phyloP scores from a whole-genome alignment of 2,888 invertebrate species.

The Hedychridium roseum region DNA sequence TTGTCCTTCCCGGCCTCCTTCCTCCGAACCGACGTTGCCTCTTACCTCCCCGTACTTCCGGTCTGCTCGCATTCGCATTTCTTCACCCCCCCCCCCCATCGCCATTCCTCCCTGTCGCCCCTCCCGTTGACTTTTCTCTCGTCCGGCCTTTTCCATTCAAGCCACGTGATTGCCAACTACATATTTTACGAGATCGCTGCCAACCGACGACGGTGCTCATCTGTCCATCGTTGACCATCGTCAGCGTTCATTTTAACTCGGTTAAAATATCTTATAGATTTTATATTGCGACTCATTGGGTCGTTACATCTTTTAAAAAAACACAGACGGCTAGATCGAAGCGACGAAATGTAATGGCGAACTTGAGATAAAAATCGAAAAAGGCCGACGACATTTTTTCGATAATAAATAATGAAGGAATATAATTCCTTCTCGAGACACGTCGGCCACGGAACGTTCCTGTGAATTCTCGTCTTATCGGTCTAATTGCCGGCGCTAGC shows the following conservation, averaged over 20 bases:
- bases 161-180: constrained; percentile 54
- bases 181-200: constrained; percentile 49
- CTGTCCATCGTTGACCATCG: constrained; percentile 12
- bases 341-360: not conserved
- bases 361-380: not conserved
- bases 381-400: too few species aligned
- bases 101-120: not conserved
- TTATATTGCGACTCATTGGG: not conserved
- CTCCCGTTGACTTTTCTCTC: not conserved
- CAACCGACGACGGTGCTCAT: constrained; percentile 21
- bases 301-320: not conserved
- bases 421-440: too few species aligned
- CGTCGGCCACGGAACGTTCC: too few species aligned
- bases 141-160: constrained; percentile 41
- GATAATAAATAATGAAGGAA: too few species aligned
- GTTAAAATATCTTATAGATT: not conserved
- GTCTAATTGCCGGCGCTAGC: too few species aligned
- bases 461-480: too few species aligned
- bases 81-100: not conserved
- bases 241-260: not conserved
- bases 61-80: not conserved
- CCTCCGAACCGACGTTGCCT: not conserved
- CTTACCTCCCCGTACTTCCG: not conserved
- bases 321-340: not conserved
- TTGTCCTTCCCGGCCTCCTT: not conserved